Conservation (phyloP, 2,797 vertebrate species). For the Ispidina lecontei region DNA sequence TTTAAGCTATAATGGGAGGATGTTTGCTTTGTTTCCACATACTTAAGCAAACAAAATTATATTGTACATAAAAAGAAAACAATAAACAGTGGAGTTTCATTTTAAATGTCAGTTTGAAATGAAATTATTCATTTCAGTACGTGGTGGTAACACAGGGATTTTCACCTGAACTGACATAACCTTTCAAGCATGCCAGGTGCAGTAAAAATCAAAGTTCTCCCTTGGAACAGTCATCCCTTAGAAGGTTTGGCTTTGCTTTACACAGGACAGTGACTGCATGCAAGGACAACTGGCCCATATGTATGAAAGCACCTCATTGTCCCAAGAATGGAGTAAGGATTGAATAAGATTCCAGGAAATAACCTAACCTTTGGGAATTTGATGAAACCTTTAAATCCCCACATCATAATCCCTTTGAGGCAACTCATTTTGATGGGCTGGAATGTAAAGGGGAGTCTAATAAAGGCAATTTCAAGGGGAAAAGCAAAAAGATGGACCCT, state of each 20-base stretch:
- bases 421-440: not conserved
- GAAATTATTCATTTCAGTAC: slow-evolving; percentile 3
- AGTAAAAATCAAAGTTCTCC: not conserved
- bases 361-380: not conserved
- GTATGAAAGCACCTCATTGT: not conserved
- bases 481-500: not conserved
- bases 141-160: not conserved
- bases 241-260: not conserved
- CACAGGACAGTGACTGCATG: not conserved
- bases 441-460: accelerated
- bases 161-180: not conserved
- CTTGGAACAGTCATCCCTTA: not conserved
- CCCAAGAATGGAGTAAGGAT: not conserved
- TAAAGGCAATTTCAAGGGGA: not conserved
- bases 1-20: not conserved
- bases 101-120: slow-evolving; percentile 29
- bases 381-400: not conserved
- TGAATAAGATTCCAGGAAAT: not conserved
- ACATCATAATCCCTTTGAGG: not conserved
- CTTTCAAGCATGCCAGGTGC: not conserved
- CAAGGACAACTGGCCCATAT: not conserved
- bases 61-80: not conserved
- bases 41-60: not conserved
- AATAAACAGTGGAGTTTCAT: not conserved
- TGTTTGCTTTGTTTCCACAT: not conserved